Evolutionary conservation across 2,888 invertebrate species (phyloP).

Genomic region (Polydesmus complanatus): DNA sequence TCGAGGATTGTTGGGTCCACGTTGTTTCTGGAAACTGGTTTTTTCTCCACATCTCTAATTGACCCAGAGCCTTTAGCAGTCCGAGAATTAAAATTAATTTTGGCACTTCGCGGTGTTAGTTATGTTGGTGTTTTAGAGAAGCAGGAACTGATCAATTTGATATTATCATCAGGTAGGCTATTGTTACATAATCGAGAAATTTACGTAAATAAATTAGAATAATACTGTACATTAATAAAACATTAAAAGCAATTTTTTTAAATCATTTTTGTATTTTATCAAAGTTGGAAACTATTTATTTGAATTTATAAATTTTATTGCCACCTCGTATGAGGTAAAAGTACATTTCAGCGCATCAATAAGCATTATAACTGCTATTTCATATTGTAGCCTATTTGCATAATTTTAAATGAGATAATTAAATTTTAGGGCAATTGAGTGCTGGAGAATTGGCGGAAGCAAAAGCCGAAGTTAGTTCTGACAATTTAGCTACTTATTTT

Average conservation of each 20-base stretch:
- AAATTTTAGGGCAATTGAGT: constrained; percentile 26
- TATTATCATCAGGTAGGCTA: constrained; percentile 32
- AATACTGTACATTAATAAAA: too few species aligned
- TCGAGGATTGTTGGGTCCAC: constrained; percentile 32
- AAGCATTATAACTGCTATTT: too few species aligned
- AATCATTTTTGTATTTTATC: too few species aligned
- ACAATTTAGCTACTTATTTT: constrained; percentile 28
- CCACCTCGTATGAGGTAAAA: too few species aligned
- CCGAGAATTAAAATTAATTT: constrained; percentile 30
- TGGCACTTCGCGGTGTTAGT: constrained; percentile 34
- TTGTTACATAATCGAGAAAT: too few species aligned
- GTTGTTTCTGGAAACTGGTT: constrained; percentile 28
- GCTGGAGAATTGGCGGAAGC: constrained; percentile 28
- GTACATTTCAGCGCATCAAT: too few species aligned
- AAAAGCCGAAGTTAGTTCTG: constrained; percentile 20
- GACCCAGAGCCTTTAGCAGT: constrained; percentile 34
- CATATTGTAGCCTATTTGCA: too few species aligned
- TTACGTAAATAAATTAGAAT: too few species aligned
- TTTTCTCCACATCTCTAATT: constrained; percentile 24
- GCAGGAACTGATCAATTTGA: constrained; percentile 30
- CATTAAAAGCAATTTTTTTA: too few species aligned
- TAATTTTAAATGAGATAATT: too few species aligned
- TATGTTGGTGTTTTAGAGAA: constrained; percentile 34
- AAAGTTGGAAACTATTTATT: too few species aligned
- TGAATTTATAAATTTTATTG: too few species aligned